These are phyloP conservation scores for Centrocercus urophasianus DNA, from an alignment of 2,113 vertebrate genomes.

Conservation along the genomic window DNA sequence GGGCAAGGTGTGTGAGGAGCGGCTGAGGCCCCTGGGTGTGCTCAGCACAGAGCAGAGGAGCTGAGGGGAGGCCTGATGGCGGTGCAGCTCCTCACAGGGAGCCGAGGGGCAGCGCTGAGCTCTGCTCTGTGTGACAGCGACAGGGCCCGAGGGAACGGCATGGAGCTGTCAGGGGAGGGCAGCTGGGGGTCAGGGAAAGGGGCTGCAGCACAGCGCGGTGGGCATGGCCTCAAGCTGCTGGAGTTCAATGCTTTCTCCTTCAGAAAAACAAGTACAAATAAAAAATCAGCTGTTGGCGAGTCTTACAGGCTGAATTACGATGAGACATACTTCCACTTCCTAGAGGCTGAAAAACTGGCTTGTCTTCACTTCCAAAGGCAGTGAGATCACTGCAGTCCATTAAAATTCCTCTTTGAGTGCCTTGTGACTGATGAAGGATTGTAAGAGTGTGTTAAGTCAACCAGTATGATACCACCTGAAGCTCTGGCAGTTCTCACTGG, in stretches of 20 bases:
- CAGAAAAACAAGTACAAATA: neutral
- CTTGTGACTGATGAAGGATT: neutral
- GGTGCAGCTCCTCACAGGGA: neutral
- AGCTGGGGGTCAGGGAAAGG: neutral
- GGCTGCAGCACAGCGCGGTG: neutral
- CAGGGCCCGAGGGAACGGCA: neutral
- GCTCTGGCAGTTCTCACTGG: neutral
- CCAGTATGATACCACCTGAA: neutral
- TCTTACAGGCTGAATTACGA: neutral
- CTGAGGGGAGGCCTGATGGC: neutral
- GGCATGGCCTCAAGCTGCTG: too few relatives aligned
- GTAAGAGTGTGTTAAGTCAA: neutral
- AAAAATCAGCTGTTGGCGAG: neutral
- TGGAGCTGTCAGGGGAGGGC: neutral
- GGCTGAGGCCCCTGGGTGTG: neutral
- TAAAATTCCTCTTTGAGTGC: neutral
- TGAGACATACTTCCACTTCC: neutral
- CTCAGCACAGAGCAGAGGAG: neutral
- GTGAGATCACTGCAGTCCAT: rapidly evolving
- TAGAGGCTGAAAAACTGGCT: neutral
- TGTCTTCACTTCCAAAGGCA: neutral
- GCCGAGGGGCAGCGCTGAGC: neutral
- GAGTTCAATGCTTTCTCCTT: neutral
- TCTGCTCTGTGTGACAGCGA: neutral
- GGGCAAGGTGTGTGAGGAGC: neutral